These are phyloP conservation scores for Macroglossus sobrinus DNA, from an alignment of 2,113 vertebrate genomes.

Conservation along the genomic window DNA sequence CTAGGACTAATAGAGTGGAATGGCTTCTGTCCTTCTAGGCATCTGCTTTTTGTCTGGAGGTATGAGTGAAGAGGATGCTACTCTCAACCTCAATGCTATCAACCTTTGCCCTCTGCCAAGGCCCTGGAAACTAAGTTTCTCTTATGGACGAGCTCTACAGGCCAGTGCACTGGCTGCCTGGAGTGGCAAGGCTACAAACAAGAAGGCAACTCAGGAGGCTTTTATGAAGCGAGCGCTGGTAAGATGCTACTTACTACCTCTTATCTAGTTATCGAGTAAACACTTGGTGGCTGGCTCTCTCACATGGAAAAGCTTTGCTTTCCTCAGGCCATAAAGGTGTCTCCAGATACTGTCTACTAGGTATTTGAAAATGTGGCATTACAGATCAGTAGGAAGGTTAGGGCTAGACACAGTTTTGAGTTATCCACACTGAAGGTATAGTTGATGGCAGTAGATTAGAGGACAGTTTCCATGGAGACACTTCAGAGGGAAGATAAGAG, in stretches of 20 bases:
- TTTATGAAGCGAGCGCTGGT: slow-evolving; percentile 93
- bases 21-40: slow-evolving; percentile 80
- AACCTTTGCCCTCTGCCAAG: slow-evolving; percentile 90
- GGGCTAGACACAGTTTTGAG: not conserved
- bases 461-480: not conserved
- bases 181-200: slow-evolving; percentile 91
- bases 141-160: slow-evolving; percentile 95
- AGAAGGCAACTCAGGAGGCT: slow-evolving; percentile 89
- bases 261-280: not conserved
- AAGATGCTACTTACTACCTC: not conserved
- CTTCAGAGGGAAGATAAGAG: not conserved
- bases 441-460: not conserved
- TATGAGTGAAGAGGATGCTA: slow-evolving; percentile 98
- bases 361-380: not conserved
- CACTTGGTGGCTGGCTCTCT: not conserved
- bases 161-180: slow-evolving; percentile 94
- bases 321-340: not conserved
- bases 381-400: not conserved
- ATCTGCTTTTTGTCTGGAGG: slow-evolving; percentile 98
- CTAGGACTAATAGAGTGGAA: not conserved
- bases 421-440: not conserved
- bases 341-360: not conserved
- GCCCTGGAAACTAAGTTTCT: slow-evolving; percentile 97
- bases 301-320: not conserved
- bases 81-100: slow-evolving; percentile 94